Evolutionary conservation across 2,113 vertebrate species (phyloP).

Genomic region (Gnathonemus echidnorhynchus): DNA sequence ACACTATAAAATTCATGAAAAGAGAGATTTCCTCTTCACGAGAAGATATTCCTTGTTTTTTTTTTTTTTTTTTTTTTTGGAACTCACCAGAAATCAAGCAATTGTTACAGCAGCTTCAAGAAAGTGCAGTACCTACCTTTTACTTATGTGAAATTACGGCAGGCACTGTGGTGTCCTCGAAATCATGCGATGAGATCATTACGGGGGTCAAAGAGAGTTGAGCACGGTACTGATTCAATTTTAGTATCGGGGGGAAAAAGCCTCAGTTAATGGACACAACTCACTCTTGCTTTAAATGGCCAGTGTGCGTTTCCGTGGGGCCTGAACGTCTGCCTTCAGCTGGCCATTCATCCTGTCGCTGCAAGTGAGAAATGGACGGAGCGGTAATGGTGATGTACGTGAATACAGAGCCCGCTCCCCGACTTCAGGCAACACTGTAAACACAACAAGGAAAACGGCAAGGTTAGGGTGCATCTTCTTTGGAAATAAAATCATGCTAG

Average conservation of each 20-base stretch:
- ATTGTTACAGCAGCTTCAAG: background rate
- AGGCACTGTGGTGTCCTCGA: background rate
- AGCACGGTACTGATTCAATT: background rate
- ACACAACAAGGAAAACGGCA: background rate
- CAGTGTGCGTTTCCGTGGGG: background rate
- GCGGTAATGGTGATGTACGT: background rate
- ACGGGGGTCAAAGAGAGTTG: conserved; percentile 14
- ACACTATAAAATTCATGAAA: conserved; percentile 41
- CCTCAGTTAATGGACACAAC: background rate
- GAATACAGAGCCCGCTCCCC: background rate
- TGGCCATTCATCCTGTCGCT: background rate
- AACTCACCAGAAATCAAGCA: background rate
- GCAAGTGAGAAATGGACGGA: background rate
- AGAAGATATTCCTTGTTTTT: conserved; percentile 29
- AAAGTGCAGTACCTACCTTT: background rate
- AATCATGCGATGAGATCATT: background rate
- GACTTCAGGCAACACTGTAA: background rate
- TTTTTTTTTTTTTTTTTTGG: background rate
- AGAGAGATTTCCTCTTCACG: conserved; percentile 26
- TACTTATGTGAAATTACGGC: conserved; percentile 1
- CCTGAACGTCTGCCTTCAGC: background rate
- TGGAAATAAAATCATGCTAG: too few species aligned
- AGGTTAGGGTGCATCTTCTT: background rate
- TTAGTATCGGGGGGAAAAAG: background rate
- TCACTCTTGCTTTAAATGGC: background rate